A percentile compares a stretch with the other conserved stretches of the same genome.
phyloP scores from a whole-genome alignment of 2,888 invertebrate species.

The Epinotia bilunana region DNA sequence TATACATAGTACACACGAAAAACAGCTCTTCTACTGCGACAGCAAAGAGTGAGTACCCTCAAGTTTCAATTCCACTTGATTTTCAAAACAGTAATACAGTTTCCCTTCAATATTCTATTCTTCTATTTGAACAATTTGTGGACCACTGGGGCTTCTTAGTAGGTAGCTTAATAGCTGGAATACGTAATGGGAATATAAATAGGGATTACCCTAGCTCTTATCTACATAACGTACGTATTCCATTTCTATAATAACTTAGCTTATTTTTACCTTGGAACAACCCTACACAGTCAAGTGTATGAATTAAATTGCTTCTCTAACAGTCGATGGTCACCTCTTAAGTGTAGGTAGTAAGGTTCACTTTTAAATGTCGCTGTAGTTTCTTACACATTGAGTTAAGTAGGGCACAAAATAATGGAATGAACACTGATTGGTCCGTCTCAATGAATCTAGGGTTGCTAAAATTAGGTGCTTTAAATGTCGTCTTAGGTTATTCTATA shows the following conservation, averaged over 20 bases:
- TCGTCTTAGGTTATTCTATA: background rate
- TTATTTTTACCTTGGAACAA: slow-evolving; percentile 9
- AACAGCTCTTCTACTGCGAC: no score
- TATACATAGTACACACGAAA: no score
- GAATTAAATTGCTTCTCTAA: slow-evolving; percentile 13
- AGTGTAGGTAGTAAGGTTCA: background rate
- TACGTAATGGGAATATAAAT: no score
- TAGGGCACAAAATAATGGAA: slow-evolving; percentile 35
- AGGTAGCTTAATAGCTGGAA: no score
- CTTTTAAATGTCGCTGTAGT: background rate
- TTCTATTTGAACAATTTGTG: no score
- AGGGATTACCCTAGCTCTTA: background rate
- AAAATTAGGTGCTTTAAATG: background rate
- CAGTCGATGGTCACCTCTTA: background rate
- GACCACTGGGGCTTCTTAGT: no score
- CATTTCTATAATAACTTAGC: background rate
- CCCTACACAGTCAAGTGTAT: slow-evolving; percentile 17
- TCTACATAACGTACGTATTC: background rate
- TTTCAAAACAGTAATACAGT: no score
- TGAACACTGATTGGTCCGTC: slow-evolving; percentile 21
- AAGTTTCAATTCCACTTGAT: no score
- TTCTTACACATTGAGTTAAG: slow-evolving; percentile 32
- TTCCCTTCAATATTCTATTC: no score
- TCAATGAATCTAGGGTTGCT: slow-evolving; percentile 15
- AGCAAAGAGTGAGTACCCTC: no score